A percentile compares a stretch with the other conserved stretches of the same genome.
phyloP scores from a whole-genome alignment of 2,113 vertebrate genomes.

The Erythrolamprus reginae region DNA sequence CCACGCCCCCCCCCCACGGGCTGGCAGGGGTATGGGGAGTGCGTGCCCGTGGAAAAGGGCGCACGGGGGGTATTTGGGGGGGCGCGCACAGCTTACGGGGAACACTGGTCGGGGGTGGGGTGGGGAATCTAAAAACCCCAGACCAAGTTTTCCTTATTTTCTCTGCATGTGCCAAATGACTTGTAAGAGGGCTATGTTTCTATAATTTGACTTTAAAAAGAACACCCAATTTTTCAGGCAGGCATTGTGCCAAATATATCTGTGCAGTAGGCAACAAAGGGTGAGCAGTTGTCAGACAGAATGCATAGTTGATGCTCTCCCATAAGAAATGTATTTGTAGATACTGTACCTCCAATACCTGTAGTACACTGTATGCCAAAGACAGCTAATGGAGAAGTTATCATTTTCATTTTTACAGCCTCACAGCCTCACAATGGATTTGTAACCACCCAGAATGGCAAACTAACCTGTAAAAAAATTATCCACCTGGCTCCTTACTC shows the following conservation, averaged over 20 bases:
- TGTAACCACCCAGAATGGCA: slow-evolving; percentile 76
- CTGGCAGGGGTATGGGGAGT: too few relatives aligned
- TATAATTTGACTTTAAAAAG: neutral
- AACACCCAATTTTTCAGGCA: neutral
- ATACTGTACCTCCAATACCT: neutral
- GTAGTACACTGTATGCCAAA: neutral
- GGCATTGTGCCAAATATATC: neutral
- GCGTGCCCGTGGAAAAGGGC: too few relatives aligned
- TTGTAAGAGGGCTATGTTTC: neutral
- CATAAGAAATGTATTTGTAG: neutral
- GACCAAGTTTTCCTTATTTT: neutral
- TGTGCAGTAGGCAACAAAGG: neutral
- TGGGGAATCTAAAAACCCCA: too few relatives aligned
- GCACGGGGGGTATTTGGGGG: too few relatives aligned
- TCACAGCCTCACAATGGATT: slow-evolving; percentile 51
- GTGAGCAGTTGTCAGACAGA: neutral
- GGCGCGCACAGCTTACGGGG: too few relatives aligned
- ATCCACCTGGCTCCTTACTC: slow-evolving; percentile 71
- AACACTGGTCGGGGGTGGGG: too few relatives aligned
- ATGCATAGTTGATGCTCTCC: neutral
- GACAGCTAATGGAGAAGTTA: neutral
- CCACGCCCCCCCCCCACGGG: too few relatives aligned
- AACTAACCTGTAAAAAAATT: slow-evolving; percentile 79
- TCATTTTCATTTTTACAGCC: slow-evolving; percentile 59
- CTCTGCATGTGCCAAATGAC: neutral